Percentiles rank a stretch among this genome's conserved stretches.
Conservation (phyloP, 2,888 invertebrate genomes). For the Neria commutata region DNA sequence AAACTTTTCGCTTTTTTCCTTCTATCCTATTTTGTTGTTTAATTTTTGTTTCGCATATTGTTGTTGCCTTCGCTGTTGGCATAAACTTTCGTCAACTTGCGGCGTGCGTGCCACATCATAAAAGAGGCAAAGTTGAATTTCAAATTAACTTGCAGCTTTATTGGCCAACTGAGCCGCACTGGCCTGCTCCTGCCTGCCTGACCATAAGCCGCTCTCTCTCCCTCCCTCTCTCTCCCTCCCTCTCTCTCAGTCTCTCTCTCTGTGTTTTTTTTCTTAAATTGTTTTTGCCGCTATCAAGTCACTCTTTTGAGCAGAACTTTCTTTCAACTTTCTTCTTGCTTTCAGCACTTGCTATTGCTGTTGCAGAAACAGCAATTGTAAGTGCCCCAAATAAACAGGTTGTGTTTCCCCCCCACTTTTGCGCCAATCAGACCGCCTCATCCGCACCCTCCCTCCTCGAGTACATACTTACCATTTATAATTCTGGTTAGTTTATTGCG, state of each 20-base stretch:
- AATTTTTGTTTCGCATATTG: not conserved
- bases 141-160: not conserved
- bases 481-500: constrained; percentile 78
- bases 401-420: not conserved
- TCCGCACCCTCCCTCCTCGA: not conserved
- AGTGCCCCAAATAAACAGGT: not conserved
- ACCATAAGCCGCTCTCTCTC: no score
- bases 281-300: not conserved
- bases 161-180: not conserved
- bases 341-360: not conserved
- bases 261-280: not conserved
- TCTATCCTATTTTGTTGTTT: not conserved
- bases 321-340: not conserved
- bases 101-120: not conserved
- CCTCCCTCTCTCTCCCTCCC: no score
- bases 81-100: not conserved
- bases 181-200: no score
- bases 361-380: not conserved
- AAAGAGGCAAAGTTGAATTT: not conserved
- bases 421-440: not conserved
- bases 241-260: constrained; percentile 3
- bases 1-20: not conserved
- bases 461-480: constrained; percentile 69
- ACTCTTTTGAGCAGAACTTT: constrained; percentile 1
- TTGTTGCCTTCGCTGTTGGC: no score